Percentiles rank a stretch among this genome's conserved stretches.
phyloP scores from a whole-genome alignment of 2,888 invertebrate genomes.

The Theretra japonica region DNA sequence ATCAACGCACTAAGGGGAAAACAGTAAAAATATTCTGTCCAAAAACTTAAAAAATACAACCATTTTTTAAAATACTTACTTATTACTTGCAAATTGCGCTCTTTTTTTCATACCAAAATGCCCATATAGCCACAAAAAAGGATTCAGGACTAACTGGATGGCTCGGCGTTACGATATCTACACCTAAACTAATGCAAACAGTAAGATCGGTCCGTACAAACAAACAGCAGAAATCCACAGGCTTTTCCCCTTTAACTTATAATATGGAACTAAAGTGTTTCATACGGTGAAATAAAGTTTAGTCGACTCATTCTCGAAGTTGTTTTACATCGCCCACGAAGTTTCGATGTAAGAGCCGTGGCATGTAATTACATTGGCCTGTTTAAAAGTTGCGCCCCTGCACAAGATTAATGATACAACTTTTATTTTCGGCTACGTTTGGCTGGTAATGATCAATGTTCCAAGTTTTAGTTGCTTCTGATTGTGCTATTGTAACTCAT shows the following conservation, averaged over 20 bases:
- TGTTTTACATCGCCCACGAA: slow-evolving; percentile 27
- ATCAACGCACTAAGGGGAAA: too few relatives aligned
- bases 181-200: too few relatives aligned
- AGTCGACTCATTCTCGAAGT: slow-evolving; percentile 31
- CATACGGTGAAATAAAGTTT: slow-evolving; percentile 22
- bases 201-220: too few relatives aligned
- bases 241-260: not conserved
- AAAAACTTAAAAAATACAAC: too few relatives aligned
- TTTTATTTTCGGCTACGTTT: slow-evolving; percentile 22
- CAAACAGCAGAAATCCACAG: not conserved
- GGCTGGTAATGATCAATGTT: slow-evolving; percentile 21
- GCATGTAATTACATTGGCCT: slow-evolving; percentile 30
- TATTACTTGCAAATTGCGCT: too few relatives aligned
- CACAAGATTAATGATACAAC: slow-evolving; percentile 30
- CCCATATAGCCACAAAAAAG: not conserved
- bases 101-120: not conserved
- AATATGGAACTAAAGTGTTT: not conserved
- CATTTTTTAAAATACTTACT: too few relatives aligned
- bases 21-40: too few relatives aligned
- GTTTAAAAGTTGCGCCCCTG: slow-evolving; percentile 29
- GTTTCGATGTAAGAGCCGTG: slow-evolving; percentile 27
- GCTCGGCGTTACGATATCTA: too few relatives aligned
- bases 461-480: not conserved
- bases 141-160: too few relatives aligned
- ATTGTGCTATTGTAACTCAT: slow-evolving; percentile 1